These are phyloP conservation scores for Actinia tenebrosa DNA, from an alignment of 64 coral and sea anemone species.

Conservation along the genomic window DNA sequence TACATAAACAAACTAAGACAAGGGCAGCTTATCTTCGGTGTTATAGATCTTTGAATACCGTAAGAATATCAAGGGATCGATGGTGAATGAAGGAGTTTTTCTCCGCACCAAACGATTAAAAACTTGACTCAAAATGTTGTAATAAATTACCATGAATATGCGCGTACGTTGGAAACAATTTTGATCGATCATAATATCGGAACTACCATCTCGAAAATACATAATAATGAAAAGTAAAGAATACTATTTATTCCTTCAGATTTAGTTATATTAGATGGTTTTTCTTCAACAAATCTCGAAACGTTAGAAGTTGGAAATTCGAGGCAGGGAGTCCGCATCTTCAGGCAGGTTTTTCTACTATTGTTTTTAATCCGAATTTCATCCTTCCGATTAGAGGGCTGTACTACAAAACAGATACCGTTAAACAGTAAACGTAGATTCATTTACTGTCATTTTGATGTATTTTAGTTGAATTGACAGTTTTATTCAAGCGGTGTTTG, in stretches of 20 bases:
- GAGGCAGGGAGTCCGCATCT: constrained; percentile 9
- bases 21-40: background rate
- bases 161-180: background rate
- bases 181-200: background rate
- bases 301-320: background rate
- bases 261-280: background rate
- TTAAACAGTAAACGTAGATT: background rate
- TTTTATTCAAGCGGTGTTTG: constrained; percentile 9
- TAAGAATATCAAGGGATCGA: background rate
- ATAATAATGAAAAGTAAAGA: background rate
- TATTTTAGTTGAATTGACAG: background rate
- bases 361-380: constrained; percentile 7
- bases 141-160: background rate
- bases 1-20: background rate
- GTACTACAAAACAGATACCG: constrained; percentile 2
- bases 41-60: background rate
- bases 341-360: background rate
- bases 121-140: no score
- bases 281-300: background rate
- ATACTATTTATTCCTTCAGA: background rate
- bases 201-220: background rate
- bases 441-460: background rate
- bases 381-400: constrained; percentile 3
- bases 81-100: background rate
- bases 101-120: no score